These are phyloP conservation scores for Cryptosula pallasiana DNA, from an alignment of 2,888 invertebrate genomes.

Conservation along the genomic window DNA sequence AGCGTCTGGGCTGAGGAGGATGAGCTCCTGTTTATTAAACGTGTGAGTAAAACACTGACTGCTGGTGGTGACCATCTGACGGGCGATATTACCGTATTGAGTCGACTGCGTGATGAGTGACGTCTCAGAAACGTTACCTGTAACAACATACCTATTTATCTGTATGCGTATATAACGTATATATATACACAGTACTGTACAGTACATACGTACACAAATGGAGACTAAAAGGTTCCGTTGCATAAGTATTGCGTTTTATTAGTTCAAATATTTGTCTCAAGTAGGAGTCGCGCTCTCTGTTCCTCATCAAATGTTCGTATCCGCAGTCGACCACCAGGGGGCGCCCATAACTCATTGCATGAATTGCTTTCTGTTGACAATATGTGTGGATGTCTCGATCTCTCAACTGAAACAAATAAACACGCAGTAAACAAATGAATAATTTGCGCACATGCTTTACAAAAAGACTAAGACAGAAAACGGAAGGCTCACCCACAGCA, in stretches of 20 bases:
- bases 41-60: not conserved
- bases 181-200: too few species aligned
- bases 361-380: not conserved
- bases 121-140: not conserved
- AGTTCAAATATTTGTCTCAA: not conserved
- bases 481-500: too few species aligned
- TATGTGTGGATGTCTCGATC: not conserved
- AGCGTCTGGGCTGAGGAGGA: constrained; percentile 13
- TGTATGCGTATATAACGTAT: too few species aligned
- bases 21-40: constrained; percentile 3
- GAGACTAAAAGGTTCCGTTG: not conserved
- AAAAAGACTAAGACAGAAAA: too few species aligned
- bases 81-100: not conserved
- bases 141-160: too few species aligned
- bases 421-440: too few species aligned
- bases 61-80: not conserved
- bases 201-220: not conserved
- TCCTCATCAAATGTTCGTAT: not conserved
- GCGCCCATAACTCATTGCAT: not conserved
- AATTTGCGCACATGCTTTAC: too few species aligned
- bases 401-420: not conserved
- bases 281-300: not conserved
- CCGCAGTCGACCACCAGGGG: not conserved
- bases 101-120: not conserved
- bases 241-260: not conserved